Evolutionary conservation across 2,888 invertebrate genomes (phyloP).

Genomic region (Drosophila sordidula): DNA sequence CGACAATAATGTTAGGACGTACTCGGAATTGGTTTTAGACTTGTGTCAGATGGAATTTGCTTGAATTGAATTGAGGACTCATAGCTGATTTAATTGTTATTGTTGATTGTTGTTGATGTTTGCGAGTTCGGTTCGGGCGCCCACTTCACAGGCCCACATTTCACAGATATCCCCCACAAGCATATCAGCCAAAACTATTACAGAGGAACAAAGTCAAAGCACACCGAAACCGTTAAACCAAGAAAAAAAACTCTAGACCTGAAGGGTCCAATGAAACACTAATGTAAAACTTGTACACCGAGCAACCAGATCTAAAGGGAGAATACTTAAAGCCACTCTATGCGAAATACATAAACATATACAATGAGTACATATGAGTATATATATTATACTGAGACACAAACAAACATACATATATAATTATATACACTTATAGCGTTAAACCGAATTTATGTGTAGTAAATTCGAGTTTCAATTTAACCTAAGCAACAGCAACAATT

Average conservation of each 20-base stretch:
- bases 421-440: slow-evolving; percentile 62
- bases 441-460: slow-evolving; percentile 73
- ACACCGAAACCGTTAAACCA: slow-evolving; percentile 6
- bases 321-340: slow-evolving; percentile 28
- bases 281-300: slow-evolving; percentile 71
- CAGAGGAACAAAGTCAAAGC: slow-evolving; percentile 5
- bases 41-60: slow-evolving; percentile 30
- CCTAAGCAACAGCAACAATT: slow-evolving; percentile 75
- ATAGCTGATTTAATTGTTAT: slow-evolving; percentile 57
- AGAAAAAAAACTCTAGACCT: slow-evolving; percentile 47
- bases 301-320: slow-evolving; percentile 32
- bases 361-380: slow-evolving; percentile 42
- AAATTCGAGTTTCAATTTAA: slow-evolving; percentile 75
- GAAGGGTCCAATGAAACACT: slow-evolving; percentile 59
- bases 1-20: slow-evolving; percentile 71
- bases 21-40: slow-evolving; percentile 56
- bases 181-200: slow-evolving; percentile 31
- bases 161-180: not conserved
- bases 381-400: slow-evolving; percentile 33
- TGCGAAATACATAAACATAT: slow-evolving; percentile 42
- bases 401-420: slow-evolving; percentile 30
- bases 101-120: slow-evolving; percentile 67
- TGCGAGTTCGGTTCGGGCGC: slow-evolving; percentile 23
- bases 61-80: slow-evolving; percentile 37
- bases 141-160: slow-evolving; percentile 1